Percentiles rank a stretch among this genome's conserved stretches.
Conservation (phyloP, 64 coral and sea anemone genomes). For the Astreopora myriophthalma region DNA sequence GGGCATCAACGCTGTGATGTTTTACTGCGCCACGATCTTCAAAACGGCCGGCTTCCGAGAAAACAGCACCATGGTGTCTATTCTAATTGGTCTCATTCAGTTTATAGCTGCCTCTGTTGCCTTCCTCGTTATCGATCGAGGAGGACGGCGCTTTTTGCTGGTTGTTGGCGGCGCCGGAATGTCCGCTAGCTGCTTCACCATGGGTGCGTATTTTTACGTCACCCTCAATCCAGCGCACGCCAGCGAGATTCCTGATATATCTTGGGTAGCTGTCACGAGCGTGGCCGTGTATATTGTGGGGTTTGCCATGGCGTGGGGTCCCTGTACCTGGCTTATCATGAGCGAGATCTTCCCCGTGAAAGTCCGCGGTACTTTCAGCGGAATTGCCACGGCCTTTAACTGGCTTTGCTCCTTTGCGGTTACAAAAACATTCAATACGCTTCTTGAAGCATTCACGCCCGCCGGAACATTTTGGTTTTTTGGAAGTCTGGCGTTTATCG, state of each 20-base stretch:
- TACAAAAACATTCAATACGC: slow-evolving; percentile 52
- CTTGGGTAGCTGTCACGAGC: slow-evolving; percentile 69
- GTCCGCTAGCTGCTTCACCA: slow-evolving; percentile 50
- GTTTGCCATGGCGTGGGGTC: slow-evolving; percentile 86
- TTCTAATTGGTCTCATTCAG: slow-evolving; percentile 81
- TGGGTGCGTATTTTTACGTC: slow-evolving; percentile 68
- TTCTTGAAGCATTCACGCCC: slow-evolving; percentile 25
- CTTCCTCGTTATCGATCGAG: slow-evolving; percentile 77
- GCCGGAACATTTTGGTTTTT: slow-evolving; percentile 92
- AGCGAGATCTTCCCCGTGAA: slow-evolving; percentile 92
- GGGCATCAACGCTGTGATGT: slow-evolving; percentile 93
- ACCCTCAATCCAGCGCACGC: neutral
- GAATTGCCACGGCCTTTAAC: slow-evolving; percentile 86
- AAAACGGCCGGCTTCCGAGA: slow-evolving; percentile 68
- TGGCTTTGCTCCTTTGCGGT: slow-evolving; percentile 87
- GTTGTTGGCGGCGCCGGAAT: slow-evolving; percentile 54
- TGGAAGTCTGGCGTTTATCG: slow-evolving; percentile 60
- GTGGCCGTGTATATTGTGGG: slow-evolving; percentile 82
- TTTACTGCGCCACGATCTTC: slow-evolving; percentile 86
- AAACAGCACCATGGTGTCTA: slow-evolving; percentile 75
- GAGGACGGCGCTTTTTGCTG: slow-evolving; percentile 73
- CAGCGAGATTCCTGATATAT: slow-evolving; percentile 2
- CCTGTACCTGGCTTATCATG: slow-evolving; percentile 97
- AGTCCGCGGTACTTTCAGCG: slow-evolving; percentile 75
- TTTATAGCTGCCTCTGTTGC: slow-evolving; percentile 56